Evolutionary conservation across 1,140 invertebrate species (phyloP).

Genomic region (Scaptodrosophila lebanonensis): DNA sequence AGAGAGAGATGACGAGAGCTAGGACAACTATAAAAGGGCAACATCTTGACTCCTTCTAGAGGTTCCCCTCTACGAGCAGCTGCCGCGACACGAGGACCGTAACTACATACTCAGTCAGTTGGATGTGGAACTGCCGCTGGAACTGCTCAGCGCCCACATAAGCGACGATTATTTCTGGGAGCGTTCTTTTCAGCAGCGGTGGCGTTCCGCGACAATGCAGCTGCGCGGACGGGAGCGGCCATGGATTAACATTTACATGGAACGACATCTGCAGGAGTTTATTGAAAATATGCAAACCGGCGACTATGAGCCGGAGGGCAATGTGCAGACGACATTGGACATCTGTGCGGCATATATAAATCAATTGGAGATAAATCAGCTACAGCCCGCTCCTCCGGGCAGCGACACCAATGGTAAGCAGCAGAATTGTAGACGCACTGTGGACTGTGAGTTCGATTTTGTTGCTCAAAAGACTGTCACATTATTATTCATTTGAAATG

Average conservation of each 20-base stretch:
- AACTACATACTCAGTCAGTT: slow-evolving; percentile 76
- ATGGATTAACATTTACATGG: slow-evolving; percentile 78
- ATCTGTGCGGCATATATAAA: slow-evolving; percentile 72
- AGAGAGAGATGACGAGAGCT: background rate
- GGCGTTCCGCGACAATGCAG: slow-evolving; percentile 59
- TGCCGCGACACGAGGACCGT: slow-evolving; percentile 68
- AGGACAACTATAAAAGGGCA: background rate
- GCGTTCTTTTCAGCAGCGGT: slow-evolving; percentile 66
- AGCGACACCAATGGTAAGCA: slow-evolving; percentile 67
- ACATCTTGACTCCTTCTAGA: slow-evolving; percentile 35
- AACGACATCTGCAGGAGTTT: slow-evolving; percentile 77
- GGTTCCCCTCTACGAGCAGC: slow-evolving; percentile 65
- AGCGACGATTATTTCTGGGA: slow-evolving; percentile 77
- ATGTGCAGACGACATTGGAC: slow-evolving; percentile 63
- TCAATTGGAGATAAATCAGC: slow-evolving; percentile 68
- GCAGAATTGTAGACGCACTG: background rate
- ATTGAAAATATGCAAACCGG: slow-evolving; percentile 76
- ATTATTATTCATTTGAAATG: no score
- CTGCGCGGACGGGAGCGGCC: slow-evolving; percentile 39
- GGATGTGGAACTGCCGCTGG: slow-evolving; percentile 72
- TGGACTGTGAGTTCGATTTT: no score
- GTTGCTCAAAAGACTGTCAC: no score
- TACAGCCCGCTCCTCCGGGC: slow-evolving; percentile 56
- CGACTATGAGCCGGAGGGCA: slow-evolving; percentile 76
- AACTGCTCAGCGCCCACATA: slow-evolving; percentile 70